Base-by-base conservation (phyloP, 1,140 invertebrate species). In the Thaumatotibia leucotreta region DNA sequence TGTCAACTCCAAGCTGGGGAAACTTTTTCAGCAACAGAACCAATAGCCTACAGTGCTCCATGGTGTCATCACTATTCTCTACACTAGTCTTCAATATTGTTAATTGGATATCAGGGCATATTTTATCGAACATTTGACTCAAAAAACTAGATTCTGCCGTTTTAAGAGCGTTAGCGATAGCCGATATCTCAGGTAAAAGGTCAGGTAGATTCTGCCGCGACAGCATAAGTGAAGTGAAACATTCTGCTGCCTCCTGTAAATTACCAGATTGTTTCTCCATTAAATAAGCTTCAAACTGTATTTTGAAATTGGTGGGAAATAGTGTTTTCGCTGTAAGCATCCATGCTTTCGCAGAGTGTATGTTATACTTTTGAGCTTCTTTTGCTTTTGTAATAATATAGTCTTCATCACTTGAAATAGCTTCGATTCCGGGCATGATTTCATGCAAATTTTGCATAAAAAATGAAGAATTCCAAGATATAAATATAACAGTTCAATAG, bases 321-420 rank as follows among this genome's bases (percentile, higher is more conserved):
- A 98, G 92, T 6, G 95, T 96, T 93, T 96, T 96, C 0, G 97
- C 97, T 6, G 96, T 97, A n/a, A 98, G 93, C 89, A 97, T 94
- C 97, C 97, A 98, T 20, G 96, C 95, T 93, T 97, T 97, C 0
- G 96, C 96, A 31, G 95, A 93, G 86, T 94, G 94, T 67, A 95
- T 94, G 87, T 97, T 95, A 31, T 82, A 90, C 64, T 93, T 92
- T 27, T 96, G 91, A 31, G 93, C 93, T 76, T 94, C 92, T 86
- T 96, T 96, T 1, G 96, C 96, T 82, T 94, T 91, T 64, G 92
- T 92, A 76, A 97, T 95, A 64, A 97, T 93, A 91, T 96, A 97
- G 78, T 96, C 95, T 92, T 96, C 95, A 79, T 95, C 95, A 64
- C 73, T 77, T 52, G 82, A 67, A 10, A 70, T 70, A 17, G 73